Base-by-base conservation (phyloP, 2,888 invertebrate species). In the Apamea crenata region DNA sequence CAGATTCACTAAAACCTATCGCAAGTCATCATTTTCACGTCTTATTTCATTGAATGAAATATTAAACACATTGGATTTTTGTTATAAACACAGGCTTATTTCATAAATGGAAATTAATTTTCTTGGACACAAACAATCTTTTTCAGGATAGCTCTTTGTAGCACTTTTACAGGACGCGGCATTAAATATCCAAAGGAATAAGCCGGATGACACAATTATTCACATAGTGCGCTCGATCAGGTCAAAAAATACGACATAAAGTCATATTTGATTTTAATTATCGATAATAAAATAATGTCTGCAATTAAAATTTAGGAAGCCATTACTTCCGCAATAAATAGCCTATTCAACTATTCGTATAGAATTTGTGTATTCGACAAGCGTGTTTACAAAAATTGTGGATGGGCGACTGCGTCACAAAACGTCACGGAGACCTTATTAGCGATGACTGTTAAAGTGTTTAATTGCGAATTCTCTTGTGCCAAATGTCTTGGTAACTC, bases 321-420 rank as follows among this genome's bases (percentile, higher is more conserved):
- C 97, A 97, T 97, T 97, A 97, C 97, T 97, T 96, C 97, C 96
- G 96, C 96, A 96, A 95, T 96, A 97, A 96, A 97, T 97, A 96
- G 96, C 96, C 92, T 93, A 95, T 94, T 95, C 94, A 94, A 94
- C 94, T 95, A 94, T 94, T 94, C 94, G 88, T 92, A 95, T 95
- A 96, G 93, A 95, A 94, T 95, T 95, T 95, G 94, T 95, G 94
- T 95, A 96, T 96, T 96, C 95, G 95, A 96, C 96, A 96, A 97
- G 97, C 97, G 97, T 97, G 97, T 97, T 97, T 97, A 97, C 97
- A 96, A 97, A 97, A 97, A 96, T 96, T 96, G 94, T 95, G 94
- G 95, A 95, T 87, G 95, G 94, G 86, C 88, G 90, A 88, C 88
- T 90, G 94, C 95, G 95, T 95, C 95, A 94, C 93, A 92, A 91